Base-by-base conservation (phyloP, 2,888 invertebrate genomes). In the Julus scanicus region DNA sequence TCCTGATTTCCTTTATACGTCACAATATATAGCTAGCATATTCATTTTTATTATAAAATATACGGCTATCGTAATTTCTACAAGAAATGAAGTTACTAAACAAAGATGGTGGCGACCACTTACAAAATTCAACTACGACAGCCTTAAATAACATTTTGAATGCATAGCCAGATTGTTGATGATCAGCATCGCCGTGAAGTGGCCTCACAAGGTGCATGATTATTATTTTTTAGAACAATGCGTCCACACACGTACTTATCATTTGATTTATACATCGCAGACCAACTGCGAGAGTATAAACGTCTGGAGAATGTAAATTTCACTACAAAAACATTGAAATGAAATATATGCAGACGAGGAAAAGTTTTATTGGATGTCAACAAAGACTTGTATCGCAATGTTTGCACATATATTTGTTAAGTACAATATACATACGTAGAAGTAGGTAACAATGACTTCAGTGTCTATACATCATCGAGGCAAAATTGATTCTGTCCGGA, bases 211-310 rank as follows among this genome's bases (percentile, higher is more conserved):
- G 63, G 63, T 63, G 63, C 63, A 63, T 63, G 63, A 17, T 63
- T 63, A 63, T 63, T 63, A 63, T 63, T 63, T n/a, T 63, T 63
- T n/a, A n/a, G 17, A 63, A 63, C 63, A 63, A 63, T 63, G 63
- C 63, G 63, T 63, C 63, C 63, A 63, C n/a, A 63, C 63, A 63
- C n/a, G n/a, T n/a, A 63, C 63, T 63, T 63, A 63, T 63, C 63
- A n/a, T n/a, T 63, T 63, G 17, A 63, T 63, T 63, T 63, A n/a
- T n/a, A 63, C 63, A 63, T 63, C 63, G 63, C n/a, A 53, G 53
- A 17, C 53, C 63, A n/a, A 63, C 63, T n/a, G 63, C 8, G 63
- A n/a, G 63, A n/a, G 63, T 44, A 44, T 44, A 44, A n/a, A 63
- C 63, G n/a, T 63, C 63, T 63, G 63, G 17, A 5, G 13, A 53